Base-by-base conservation (phyloP, 2,113 vertebrate genomes). In the Lagopus muta region DNA sequence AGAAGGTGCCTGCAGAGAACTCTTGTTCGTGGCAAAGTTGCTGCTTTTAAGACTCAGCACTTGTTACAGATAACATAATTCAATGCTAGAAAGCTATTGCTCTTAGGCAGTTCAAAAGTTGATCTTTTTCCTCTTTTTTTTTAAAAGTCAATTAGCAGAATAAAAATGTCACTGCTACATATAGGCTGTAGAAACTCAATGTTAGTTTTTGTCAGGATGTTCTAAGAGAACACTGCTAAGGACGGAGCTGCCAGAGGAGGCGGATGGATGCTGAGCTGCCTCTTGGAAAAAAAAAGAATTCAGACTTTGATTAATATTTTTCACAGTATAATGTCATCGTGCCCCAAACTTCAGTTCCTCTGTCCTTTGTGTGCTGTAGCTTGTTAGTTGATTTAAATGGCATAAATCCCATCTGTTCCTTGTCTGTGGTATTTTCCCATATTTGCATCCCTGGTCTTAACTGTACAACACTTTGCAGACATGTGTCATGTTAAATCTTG, bases 151-250 rank as follows among this genome's bases (percentile, higher is more conserved):
- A 95, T 96, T 96, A 95, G 75, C 50, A 18, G 81, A 88, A 67
- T 60, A 86, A 93, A 97, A 96, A 96, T 96, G 83, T 90, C 94
- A 82, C 38, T 1, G 9, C 91, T 96, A 90, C 93, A 79, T 87
- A 88, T 96, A 95, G 94, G 27, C 75, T 78, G 75, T 42, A 65
- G 89, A 86, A 93, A 84, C 57, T 88, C 82, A 21, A 25, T 25
- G 24, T 72, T 86, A 66, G 57, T 75, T 88, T 95, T 93, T 40
- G 10, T 66, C 77, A 86, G 88, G 74, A 79, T 86, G 48, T 48
- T 87, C 65, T 15, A 30, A 32, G 79, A 76, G 91, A 95, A 5
- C 42, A 20, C 45, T n/a, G 66, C 45, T n/a, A 61, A 69, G 76
- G 76, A 48, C 5, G 4, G 78, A 79, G 86, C 75, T 1, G 4